Base-by-base conservation (phyloP, 2,888 invertebrate genomes). In the Hanleya hanleyi region DNA sequence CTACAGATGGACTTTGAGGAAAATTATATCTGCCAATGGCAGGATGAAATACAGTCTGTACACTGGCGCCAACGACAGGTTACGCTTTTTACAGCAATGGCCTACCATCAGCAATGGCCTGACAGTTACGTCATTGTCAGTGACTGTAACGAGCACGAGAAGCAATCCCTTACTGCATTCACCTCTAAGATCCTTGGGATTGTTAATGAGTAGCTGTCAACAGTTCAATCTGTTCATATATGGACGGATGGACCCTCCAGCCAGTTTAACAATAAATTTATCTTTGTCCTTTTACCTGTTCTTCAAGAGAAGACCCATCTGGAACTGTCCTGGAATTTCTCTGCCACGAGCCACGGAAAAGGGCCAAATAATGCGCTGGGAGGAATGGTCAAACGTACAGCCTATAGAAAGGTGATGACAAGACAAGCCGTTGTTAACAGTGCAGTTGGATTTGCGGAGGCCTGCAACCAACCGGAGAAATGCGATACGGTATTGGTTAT, bases 11-110 rank as follows among this genome's bases (percentile, higher is more conserved):
- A 75, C 57, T 73, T 73, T 64, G 22, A 69, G 4, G n/a, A n/a
- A n/a, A n/a, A n/a, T n/a, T n/a, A n/a, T n/a, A n/a, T n/a, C n/a
- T 32, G 49, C n/a, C 18, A 12, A 1, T 37, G 61, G 29, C 69
- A 75, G 38, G 70, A 74, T 50, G 74, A 66, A 33, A 71, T 74
- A 26, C 74, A 74, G 35, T 41, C 61, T 32, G 74, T 68, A 12
- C 71, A 74, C 50, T 74, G 74, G 74, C 26, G 49, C 18, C 67
- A 71, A 35, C 26, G 49, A n/a, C 67, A 71, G 33, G 61, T 73
- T 5, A 62, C 69, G 1, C 36, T 73, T 15, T 73, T 22, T 49
- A 73, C 61, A 6, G 64, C 33, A 35, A 62, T 69, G 62, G 41
- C 62, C n/a, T 73, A 69, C 37, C 64, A 69, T 35, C 29, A 64